These are phyloP conservation scores for Nymphalis urticae DNA, from an alignment of 2,888 invertebrate species.

Conservation along the genomic window DNA sequence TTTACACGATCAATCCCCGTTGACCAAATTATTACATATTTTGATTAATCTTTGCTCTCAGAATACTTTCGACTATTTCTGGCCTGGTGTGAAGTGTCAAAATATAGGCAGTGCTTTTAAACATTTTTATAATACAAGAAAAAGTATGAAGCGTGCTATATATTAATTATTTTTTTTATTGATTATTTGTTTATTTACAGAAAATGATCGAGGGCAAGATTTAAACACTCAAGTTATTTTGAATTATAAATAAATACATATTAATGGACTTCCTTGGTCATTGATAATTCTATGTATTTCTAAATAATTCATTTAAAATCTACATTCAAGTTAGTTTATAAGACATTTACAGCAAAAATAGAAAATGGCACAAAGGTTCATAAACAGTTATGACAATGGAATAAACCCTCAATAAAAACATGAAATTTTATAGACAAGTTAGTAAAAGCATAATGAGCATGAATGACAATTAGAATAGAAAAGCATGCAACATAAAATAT, in stretches of 20 bases:
- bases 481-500: slow-evolving; percentile 38
- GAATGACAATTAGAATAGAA: slow-evolving; percentile 20
- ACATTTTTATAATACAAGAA: slow-evolving; percentile 6
- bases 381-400: background rate
- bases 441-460: slow-evolving; percentile 46
- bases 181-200: slow-evolving; percentile 4
- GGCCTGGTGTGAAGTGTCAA: background rate
- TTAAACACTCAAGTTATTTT: background rate
- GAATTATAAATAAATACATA: no score
- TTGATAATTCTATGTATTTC: background rate
- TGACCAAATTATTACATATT: no score
- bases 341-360: background rate
- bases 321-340: background rate
- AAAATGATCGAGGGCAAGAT: background rate
- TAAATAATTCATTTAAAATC: background rate
- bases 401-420: no score
- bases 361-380: background rate
- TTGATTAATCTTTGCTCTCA: background rate
- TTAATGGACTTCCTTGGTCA: background rate
- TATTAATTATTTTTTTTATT: background rate
- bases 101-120: background rate
- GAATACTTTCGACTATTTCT: background rate
- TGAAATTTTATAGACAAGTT: slow-evolving; percentile 34
- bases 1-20: no score
- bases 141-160: slow-evolving; percentile 9